Evolutionary conservation across 2,113 vertebrate species (phyloP), one percentile per base, ranked within the genome.

Genomic region (Polypterus bichir): DNA sequence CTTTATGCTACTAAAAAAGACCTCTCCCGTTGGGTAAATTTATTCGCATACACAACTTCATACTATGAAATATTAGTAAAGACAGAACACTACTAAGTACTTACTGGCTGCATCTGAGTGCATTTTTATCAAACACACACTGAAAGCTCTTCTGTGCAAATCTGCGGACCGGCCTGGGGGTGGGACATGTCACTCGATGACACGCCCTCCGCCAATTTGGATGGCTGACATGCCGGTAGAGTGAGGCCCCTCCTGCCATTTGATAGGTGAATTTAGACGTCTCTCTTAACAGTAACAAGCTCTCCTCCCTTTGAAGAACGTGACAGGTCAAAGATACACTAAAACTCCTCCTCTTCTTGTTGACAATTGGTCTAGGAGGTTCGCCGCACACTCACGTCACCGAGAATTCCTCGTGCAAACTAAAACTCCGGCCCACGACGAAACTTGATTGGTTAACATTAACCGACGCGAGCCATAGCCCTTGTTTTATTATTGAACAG

Each of bases 71-170:
- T 67, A 51, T 60, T 8, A 58, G 27, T 47, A 59, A 65, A 68
- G 74, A 76, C 10, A 52, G 10, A 52, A 8, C 51, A 63, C 66
- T 59, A 57, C 61, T 59, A 67, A 62, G 69, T 88, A 97, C 94
- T 96, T 92, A 97, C 94, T 96, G 93, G 94, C 92, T 89, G 93
- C 90, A 98, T 97, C 92, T 88, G 94, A 96, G 93, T 97, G 93
- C 94, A 98, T 98, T 93, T 97, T 98, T 87, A 91, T 86, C 84
- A 90, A 88, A 84, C 83, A 83, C 81, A 83, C 83, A 82, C 82
- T 78, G 77, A 81, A 77, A 44, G 49, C 65, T 60, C 9, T 52
- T 58, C 60, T 79, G 80, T 78, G 83, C 80, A 66, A 86, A 78
- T 80, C 83, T 79, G 78, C 81, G 84, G 80, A 86, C 86, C 86